Base-by-base conservation (phyloP, 2,888 invertebrate genomes). In the Coremacera marginata region DNA sequence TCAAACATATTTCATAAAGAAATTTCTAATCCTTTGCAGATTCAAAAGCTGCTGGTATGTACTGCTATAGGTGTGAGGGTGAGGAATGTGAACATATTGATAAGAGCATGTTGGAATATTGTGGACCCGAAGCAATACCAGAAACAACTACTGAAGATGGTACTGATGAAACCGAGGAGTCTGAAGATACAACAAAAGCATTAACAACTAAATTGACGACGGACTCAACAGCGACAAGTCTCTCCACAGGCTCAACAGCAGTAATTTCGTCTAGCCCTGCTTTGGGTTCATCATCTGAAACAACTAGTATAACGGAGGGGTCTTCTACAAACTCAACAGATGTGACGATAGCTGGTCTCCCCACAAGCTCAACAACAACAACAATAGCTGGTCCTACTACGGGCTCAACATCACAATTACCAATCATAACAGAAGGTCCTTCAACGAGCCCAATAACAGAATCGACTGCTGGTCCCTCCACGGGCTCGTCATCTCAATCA, bases 1-100 rank as follows among this genome's bases (percentile, higher is more conserved):
- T n/a, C n/a, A n/a, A n/a, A n/a, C n/a, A n/a, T 16, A 55, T 19
- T 27, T 49, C 51, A 52, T 51, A 25, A 70, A 19, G 3, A 25
- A 51, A 34, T 57, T 60, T 2, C 19, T 1, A 19, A 19, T 7
- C 22, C 16, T 9, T 49, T 31, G 16, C 11, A 65, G 16, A 25
- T 49, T 31, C 75, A 73, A 3, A 60, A 82, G 83, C 81, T 37
- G 79, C 77, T 68, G 77, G 75, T 7, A 79, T 87, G 44, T 11
- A 81, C 4, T 88, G 87, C 49, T 88, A 88, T 52, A 70, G 81
- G 60, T 88, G 87, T 76, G 80, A 82, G 19, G 86, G 88, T 3
- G 75, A 77, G 0, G 81, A 73, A 0, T 88, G 87, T 62, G 79
- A 81, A 0, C 71, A 80, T 16, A 60, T 81, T 9, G 73, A 70